Base-by-base conservation (phyloP, 35 echinoderm and acorn worm species). In the Ophioderma brevispina region DNA sequence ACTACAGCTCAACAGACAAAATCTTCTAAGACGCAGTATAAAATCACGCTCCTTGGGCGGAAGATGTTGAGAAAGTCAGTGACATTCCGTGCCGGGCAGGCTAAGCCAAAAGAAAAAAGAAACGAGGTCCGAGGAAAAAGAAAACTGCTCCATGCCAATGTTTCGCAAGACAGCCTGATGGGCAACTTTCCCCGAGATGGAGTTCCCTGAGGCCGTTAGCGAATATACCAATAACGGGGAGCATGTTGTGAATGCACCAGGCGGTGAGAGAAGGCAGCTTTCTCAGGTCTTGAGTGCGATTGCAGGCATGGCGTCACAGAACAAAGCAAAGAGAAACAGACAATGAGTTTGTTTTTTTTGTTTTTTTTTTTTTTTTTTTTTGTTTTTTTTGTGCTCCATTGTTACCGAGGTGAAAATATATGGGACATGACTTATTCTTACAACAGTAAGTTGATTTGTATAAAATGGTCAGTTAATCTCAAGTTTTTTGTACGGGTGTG, bases 181-280 rank as follows among this genome's bases (percentile, higher is more conserved):
- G 31, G 15, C 32, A 30, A n/a, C 13, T 59, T 46, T 52, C n/a
- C 46, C 46, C 8, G 46, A 15, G 46, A 52, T 52, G 46, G 46
- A 52, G 19, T 84, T 50, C 13, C 86, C 55, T 23, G 86, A 84
- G 30, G 90, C 77, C 37, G 28, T 98, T 38, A 82, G 96, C 32
- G 95, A 98, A 55, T 95, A 95, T 39, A 98, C 96, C 37, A 98
- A 98, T 75, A 92, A 84, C 50, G 82, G 87, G 6, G 93, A 92
- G 34, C 90, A 85, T 33, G 87, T 89, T 0, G 52, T 41, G 38
- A 5, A 43, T 42, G 38, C 78, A 14, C 64, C 49, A 11, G 36
- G 25, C 0, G 39, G 76, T 63, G 95, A 93, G 36, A 88, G 86
- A 38, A 46, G 88, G 36, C 87, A 91, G 33, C 82, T 97, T 39